These are phyloP conservation scores for Tragelaphus scriptus DNA, from an alignment of 2,113 vertebrate genomes.

Conservation along the genomic window DNA sequence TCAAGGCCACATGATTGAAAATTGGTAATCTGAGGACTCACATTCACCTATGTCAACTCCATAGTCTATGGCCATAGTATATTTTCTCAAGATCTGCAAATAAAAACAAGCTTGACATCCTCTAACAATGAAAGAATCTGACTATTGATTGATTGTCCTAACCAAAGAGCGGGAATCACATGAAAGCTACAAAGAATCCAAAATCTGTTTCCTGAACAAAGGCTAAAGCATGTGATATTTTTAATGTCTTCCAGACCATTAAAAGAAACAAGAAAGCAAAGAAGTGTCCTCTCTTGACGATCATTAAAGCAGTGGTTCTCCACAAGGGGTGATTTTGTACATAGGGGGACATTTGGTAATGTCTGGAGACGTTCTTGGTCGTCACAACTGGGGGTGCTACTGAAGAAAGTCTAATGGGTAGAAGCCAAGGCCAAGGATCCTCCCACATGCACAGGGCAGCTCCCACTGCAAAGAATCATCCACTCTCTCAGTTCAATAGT, in stretches of 20 bases:
- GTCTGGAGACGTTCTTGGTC: conserved; percentile 38
- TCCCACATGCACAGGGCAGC: background rate
- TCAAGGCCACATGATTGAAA: background rate
- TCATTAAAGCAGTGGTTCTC: background rate
- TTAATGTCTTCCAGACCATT: conserved; percentile 62
- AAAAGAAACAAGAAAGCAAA: conserved; percentile 44
- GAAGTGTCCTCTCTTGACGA: background rate
- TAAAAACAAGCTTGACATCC: background rate
- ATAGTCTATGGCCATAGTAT: background rate
- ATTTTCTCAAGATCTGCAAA: background rate
- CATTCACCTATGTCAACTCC: background rate
- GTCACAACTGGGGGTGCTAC: conserved; percentile 29
- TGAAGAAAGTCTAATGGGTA: conserved; percentile 16
- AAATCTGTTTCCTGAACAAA: conserved; percentile 22
- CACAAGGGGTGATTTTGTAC: background rate
- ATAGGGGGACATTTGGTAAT: conserved; percentile 10
- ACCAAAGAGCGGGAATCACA: background rate
- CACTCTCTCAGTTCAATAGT: background rate
- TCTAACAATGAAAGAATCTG: conserved; percentile 22
- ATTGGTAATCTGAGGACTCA: background rate
- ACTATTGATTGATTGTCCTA: background rate
- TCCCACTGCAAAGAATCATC: background rate
- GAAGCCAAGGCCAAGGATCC: background rate
- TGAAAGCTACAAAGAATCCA: conserved; percentile 13
- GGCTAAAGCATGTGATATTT: conserved; percentile 41